phyloP scores from a whole-genome alignment of 2,113 vertebrate species.

The Mellivora capensis region DNA sequence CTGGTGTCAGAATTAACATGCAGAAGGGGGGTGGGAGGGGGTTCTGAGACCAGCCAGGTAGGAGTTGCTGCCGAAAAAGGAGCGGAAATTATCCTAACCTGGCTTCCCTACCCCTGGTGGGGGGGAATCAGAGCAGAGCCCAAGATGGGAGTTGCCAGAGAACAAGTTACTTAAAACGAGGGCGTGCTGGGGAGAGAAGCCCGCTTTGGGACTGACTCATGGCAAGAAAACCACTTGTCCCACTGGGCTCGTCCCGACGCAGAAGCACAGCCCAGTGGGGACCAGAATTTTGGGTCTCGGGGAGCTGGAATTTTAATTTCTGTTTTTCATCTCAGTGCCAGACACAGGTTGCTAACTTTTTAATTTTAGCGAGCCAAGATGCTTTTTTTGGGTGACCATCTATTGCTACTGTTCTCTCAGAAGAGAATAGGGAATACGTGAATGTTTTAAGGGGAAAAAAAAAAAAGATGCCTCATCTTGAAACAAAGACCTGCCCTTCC shows the following conservation, averaged over 20 bases:
- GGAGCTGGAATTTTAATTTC: neutral
- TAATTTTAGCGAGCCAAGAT: neutral
- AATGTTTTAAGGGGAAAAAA: neutral
- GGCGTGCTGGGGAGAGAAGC: neutral
- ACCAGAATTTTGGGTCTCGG: neutral
- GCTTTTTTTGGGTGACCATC: neutral
- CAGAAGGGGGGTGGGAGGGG: neutral
- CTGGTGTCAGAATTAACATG: constrained; percentile 53
- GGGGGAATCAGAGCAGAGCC: neutral
- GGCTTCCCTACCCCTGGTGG: neutral
- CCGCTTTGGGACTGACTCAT: neutral
- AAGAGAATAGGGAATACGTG: neutral
- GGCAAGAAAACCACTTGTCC: neutral
- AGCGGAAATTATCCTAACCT: constrained; percentile 50
- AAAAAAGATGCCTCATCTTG: neutral
- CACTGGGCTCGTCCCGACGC: neutral
- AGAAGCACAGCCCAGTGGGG: neutral
- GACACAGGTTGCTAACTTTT: neutral
- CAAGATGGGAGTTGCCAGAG: neutral
- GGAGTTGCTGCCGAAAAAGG: neutral
- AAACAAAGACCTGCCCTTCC: neutral
- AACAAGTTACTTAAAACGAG: neutral
- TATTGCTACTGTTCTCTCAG: neutral
- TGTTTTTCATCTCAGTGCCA: neutral
- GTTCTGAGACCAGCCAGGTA: constrained; percentile 50